A percentile compares a stretch with the other conserved stretches of the same genome.
These are phyloP conservation scores for Potorous gilbertii DNA, from an alignment of 2,797 vertebrate species.

Conservation along the genomic window DNA sequence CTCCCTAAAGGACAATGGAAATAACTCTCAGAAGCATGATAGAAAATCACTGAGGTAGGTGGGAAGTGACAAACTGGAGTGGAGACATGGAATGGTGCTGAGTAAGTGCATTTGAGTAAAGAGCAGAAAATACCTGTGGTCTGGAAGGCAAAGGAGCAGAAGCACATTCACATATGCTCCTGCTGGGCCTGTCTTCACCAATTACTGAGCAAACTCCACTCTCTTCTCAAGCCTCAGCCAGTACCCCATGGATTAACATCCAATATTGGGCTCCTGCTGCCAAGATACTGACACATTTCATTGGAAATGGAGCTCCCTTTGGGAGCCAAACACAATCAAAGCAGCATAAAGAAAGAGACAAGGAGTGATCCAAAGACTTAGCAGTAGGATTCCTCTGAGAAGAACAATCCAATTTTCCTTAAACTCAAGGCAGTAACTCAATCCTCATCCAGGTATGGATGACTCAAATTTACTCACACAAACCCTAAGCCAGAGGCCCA, in stretches of 20 bases:
- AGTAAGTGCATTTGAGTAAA: background rate
- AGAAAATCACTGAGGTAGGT: background rate
- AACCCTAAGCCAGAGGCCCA: conserved; percentile 17
- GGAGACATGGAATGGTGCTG: background rate
- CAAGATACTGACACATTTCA: conserved; percentile 38
- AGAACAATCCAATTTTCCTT: conserved; percentile 70
- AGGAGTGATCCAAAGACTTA: conserved; percentile 61
- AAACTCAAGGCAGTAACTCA: conserved; percentile 75
- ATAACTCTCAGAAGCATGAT: background rate
- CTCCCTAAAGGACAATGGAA: background rate
- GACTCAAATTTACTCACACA: conserved; percentile 61
- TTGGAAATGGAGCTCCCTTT: conserved; percentile 62
- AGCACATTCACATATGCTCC: background rate
- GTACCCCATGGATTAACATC: conserved; percentile 57
- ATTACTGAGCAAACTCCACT: background rate
- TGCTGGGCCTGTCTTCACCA: background rate
- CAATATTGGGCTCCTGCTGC: conserved; percentile 32
- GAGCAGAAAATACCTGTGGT: background rate
- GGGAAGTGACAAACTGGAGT: background rate
- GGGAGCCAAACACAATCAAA: conserved; percentile 60
- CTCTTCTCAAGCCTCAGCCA: background rate
- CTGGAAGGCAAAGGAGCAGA: background rate
- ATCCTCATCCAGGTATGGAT: conserved; percentile 31
- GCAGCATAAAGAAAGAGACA: conserved; percentile 36
- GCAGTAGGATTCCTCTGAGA: conserved; percentile 53